These are phyloP conservation scores for Caradrina clavipalpis DNA, from an alignment of 2,888 invertebrate species.

Conservation along the genomic window DNA sequence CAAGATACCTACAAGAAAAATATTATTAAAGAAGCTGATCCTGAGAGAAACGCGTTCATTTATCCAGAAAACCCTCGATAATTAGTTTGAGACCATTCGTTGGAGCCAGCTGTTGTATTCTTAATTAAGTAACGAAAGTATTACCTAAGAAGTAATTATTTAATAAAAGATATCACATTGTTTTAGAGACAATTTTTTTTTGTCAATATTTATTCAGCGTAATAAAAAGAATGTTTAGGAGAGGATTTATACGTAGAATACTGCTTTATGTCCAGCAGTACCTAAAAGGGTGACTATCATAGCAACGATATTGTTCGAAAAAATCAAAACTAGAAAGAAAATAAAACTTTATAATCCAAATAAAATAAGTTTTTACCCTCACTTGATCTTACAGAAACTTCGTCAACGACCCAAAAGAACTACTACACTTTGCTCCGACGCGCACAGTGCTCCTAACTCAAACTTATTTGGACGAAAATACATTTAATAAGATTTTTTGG, in stretches of 20 bases:
- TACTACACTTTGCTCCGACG: conserved; percentile 1
- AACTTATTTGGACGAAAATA: conserved; percentile 37
- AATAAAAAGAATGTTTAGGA: background rate
- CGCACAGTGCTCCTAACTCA: conserved; percentile 18
- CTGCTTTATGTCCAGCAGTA: background rate
- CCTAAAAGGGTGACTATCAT: background rate
- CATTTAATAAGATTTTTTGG: conserved; percentile 54
- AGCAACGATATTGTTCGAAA: background rate
- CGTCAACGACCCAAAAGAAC: conserved; percentile 14
- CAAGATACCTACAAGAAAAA: conserved; percentile 18
- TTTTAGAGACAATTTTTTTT: background rate
- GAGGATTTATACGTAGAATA: background rate
- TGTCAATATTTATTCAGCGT: background rate
- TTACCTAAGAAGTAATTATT: conserved; percentile 26
- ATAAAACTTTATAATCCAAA: conserved; percentile 21
- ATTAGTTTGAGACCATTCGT: conserved; percentile 25
- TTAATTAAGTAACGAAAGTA: conserved; percentile 44
- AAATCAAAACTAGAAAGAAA: background rate
- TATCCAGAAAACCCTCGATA: conserved; percentile 25
- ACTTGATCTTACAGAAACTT: conserved; percentile 22
- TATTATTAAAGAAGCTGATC: conserved; percentile 7
- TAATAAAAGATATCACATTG: conserved; percentile 4
- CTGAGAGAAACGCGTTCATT: conserved; percentile 1
- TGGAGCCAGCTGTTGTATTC: conserved; percentile 34
- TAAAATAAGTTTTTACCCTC: conserved; percentile 19